Evolutionary conservation across 2,888 invertebrate species (phyloP), one percentile per base, ranked within the genome.

Genomic region (Himalopsyche kuldschensis): DNA sequence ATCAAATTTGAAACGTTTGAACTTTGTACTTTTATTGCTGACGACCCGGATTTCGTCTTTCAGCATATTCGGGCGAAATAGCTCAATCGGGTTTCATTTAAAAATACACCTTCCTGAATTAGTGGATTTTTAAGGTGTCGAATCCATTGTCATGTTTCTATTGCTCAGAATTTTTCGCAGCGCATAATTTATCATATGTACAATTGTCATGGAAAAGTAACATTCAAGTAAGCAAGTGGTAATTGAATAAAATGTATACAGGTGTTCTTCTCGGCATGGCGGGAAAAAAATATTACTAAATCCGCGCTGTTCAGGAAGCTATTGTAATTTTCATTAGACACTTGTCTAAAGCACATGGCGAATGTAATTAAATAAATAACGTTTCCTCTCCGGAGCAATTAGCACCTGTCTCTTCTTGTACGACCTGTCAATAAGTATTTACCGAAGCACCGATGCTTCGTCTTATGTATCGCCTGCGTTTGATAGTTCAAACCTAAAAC

Each of bases 381-480:
- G 32, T 55, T 79, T 82, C 48, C 80, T 48, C 81, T 81, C 47
- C 75, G 27, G 20, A 63, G 81, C 82, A 82, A 85, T 85, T 85
- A 85, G 80, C 85, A 75, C 82, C 83, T 83, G 85, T 85, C 85
- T 81, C n/a, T 46, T 69, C 75, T 77, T 32, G 17, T 77, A 35
- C 69, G n/a, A 41, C 17, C 83, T 85, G 85, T 85, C 85, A 83
- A 85, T 85, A 85, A 80, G 79, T 76, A 79, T 47, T 79, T 30
- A 27, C n/a, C 20, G 31, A 31, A 30, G 24, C 24, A 20, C 30
- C 27, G 31, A 30, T 31, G 24, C 30, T 30, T 75, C 11, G 30
- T 75, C 24, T 31, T 30, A 75, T 11, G 75, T 31, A 75, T 10
- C 30, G 55, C 24, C 55, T 55, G 55, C 55, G 24, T 24, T 55